Evolutionary conservation across 35 echinoderm and acorn worm genomes (phyloP), one percentile per base, ranked within the genome.

Genomic region (Ptychodera flava): DNA sequence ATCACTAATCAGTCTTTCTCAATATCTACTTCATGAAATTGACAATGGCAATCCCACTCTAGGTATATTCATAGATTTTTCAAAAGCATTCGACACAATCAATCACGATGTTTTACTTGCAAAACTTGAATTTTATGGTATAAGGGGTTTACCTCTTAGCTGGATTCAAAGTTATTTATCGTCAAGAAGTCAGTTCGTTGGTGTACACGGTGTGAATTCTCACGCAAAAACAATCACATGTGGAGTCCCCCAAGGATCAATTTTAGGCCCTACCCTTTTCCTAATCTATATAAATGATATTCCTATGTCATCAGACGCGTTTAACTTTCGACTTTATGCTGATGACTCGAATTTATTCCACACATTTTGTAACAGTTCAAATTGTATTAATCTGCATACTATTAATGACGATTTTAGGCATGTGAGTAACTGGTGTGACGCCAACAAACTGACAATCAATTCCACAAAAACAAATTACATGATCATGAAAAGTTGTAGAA

Each of bases 241-340:
- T 81, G 80, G 80, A 34, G 80, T 32, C 14, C 31, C 80, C 12
- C 80, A 81, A 34, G 85, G 85, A 30, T 86, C 85, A 0, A 86
- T 86, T 34, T 77, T 86, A 30, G 85, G 85, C 32, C 85, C 85
- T 0, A 33, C 78, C 28, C 85, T 86, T 33, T 86, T 86, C 34
- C 30, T 86, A 78, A 76, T 86, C 34, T 86, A 78, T 78, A 53
- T 78, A 76, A 86, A 78, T 86, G 84, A 85, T 29, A 53, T 85
- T 37, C 38, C 33, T 38, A 31, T 53, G 1, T 10, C 15, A 15
- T 86, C 85, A 77, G 35, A 77, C 10, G 15, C 33, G 2, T 16
- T 86, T 0, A 31, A 38, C 10, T 86, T 53, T 53, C 76, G 76
- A 78, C 34, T 86, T 28, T 86, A 28, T 86, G 85, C 85, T 14